Conservation (phyloP, 1,140 invertebrate species). For the Drosophila erecta region DNA sequence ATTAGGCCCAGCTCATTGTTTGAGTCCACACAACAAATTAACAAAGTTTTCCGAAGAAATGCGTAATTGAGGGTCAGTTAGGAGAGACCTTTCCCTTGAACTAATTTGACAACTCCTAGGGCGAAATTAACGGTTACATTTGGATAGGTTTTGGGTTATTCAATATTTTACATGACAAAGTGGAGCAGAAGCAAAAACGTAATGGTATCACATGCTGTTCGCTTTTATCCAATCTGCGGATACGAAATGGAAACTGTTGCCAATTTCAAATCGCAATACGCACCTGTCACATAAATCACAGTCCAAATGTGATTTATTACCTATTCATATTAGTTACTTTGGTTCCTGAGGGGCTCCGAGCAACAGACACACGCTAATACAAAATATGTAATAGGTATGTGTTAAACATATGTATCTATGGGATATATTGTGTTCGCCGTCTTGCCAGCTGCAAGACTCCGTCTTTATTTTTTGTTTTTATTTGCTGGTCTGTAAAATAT, state of each 20-base stretch:
- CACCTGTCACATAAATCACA: conserved; percentile 81
- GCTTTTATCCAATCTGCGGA: conserved; percentile 60
- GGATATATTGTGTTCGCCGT: conserved; percentile 58
- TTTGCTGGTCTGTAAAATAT: conserved; percentile 68
- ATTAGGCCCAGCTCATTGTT: conserved; percentile 57
- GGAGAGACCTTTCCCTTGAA: conserved; percentile 24
- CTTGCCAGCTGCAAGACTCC: conserved; percentile 56
- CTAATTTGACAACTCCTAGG: conserved; percentile 46
- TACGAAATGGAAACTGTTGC: conserved; percentile 75
- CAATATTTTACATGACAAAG: conserved; percentile 55
- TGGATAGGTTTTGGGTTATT: conserved; percentile 6
- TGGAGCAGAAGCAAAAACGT: conserved; percentile 1
- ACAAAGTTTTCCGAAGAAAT: conserved; percentile 76
- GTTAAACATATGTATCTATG: conserved; percentile 71
- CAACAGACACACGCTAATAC: conserved; percentile 68
- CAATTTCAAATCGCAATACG: conserved; percentile 82
- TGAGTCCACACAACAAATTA: conserved; percentile 73
- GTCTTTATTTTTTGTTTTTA: conserved; percentile 26
- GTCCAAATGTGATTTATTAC: conserved; percentile 80
- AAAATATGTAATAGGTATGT: conserved; percentile 74
- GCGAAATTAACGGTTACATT: conserved; percentile 52
- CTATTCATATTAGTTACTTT: conserved; percentile 80
- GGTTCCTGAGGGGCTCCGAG: conserved; percentile 56
- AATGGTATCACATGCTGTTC: conserved; percentile 36
- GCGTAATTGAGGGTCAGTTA: conserved; percentile 58